Conservation (phyloP, 2,888 invertebrate species). For the Trisateles emortualis region DNA sequence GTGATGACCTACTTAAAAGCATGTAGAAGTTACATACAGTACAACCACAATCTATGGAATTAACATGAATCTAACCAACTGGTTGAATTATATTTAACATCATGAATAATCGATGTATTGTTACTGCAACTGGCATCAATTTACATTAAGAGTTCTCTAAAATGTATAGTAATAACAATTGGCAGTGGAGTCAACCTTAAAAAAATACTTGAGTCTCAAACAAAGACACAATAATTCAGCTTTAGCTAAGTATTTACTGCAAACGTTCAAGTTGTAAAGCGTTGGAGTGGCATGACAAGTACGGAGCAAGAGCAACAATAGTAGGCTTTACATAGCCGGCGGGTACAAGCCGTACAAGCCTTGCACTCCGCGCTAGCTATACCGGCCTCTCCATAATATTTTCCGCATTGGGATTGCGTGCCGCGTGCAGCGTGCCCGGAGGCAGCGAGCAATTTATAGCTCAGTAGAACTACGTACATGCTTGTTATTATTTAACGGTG, state of each 20-base stretch:
- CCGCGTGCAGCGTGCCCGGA: constrained; percentile 82
- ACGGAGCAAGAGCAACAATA: constrained; percentile 62
- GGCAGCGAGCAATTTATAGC: constrained; percentile 84
- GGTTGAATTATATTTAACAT: too few species aligned
- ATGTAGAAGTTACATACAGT: too few species aligned
- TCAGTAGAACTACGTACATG: constrained; percentile 70
- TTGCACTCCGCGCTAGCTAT: constrained; percentile 58
- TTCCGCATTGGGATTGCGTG: constrained; percentile 86
- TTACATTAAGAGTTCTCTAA: too few species aligned
- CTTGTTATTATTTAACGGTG: constrained; percentile 80
- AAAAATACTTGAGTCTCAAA: not conserved
- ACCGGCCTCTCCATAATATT: constrained; percentile 59
- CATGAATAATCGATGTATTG: too few species aligned
- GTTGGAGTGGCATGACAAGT: constrained; percentile 48
- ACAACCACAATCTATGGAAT: too few species aligned
- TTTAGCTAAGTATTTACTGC: constrained; percentile 6
- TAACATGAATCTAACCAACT: too few species aligned
- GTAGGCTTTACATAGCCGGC: constrained; percentile 61
- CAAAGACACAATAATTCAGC: not conserved
- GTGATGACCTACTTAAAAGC: too few species aligned
- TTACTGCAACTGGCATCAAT: too few species aligned
- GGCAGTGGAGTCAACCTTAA: not conserved
- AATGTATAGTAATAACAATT: not conserved
- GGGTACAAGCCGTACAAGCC: constrained; percentile 45
- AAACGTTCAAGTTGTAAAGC: constrained; percentile 24